Conservation (phyloP, 2,888 invertebrate species). For the Trichopoda pennipes region DNA sequence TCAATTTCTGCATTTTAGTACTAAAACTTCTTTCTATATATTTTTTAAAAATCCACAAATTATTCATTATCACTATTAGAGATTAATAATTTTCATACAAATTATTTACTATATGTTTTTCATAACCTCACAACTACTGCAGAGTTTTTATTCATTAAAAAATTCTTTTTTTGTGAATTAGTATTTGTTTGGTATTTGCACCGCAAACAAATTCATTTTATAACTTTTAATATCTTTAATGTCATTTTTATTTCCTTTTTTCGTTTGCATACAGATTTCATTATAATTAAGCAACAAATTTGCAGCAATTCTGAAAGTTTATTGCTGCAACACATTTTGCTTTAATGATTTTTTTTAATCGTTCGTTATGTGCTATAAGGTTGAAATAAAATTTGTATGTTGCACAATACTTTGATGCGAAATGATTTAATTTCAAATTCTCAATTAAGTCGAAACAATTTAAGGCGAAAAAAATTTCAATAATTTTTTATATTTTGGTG, state of each 20-base stretch:
- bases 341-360: background rate
- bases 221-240: conserved; percentile 12
- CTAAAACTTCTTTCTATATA: background rate
- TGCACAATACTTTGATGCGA: background rate
- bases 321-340: background rate
- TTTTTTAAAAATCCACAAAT: background rate
- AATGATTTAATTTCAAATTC: background rate
- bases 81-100: background rate
- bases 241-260: background rate
- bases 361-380: background rate
- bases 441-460: too few species aligned
- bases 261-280: background rate
- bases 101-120: background rate
- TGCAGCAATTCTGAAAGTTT: background rate
- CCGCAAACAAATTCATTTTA: background rate
- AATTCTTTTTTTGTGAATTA: background rate
- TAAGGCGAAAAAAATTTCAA: too few species aligned
- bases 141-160: background rate
- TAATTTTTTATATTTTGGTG: too few species aligned
- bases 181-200: background rate
- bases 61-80: background rate
- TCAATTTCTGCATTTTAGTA: background rate
- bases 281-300: background rate
- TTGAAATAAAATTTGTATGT: background rate
- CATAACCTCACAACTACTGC: background rate